Evolutionary conservation across 2,113 vertebrate genomes (phyloP), one percentile per base, ranked within the genome.

Genomic region (Gobius niger): DNA sequence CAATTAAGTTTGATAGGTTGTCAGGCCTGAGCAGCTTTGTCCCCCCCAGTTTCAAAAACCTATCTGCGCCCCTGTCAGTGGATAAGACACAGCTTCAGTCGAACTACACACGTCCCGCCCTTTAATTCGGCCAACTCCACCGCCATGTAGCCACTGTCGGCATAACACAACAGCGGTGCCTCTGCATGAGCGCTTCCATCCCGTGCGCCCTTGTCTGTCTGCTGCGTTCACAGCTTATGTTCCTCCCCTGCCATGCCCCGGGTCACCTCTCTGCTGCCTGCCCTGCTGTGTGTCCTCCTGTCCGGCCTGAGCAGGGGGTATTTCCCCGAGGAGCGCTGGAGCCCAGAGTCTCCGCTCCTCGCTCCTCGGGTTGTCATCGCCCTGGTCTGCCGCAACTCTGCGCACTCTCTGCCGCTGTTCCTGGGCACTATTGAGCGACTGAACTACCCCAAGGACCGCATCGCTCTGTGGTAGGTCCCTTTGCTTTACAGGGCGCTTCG

Each of bases 291-390:
- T 10, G 84, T 85, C 13, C 77, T 91, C n/a, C 72, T 90, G 44
- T 85, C 85, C 70, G 89, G 75, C 1, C 78, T 67, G 72, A 85
- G 78, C 49, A 52, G 70, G 70, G 91, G 87, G 5, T 96, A 95
- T 83, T 96, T 96, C 87, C 89, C 93, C 7, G 95, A 96, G 91
- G 95, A 96, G 90, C 94, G 94, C 74, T 96, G 93, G 92, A 93
- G 87, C 89, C 94, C 94, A 2, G 95, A 96, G 83, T 94, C 95
- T 13, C 87, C 93, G 47, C 87, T 94, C 65, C 92, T 93, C 80
- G 90, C 92, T 60, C 95, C 95, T 59, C 89, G 94, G 61, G 93
- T 95, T 59, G 83, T 94, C 41, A 19, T 95, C 65, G 92, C 94
- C 49, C 89, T 96, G 71, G 68, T 94, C 51, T 95, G 94, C 79